phyloP scores from a whole-genome alignment of 2,888 invertebrate species.

The Drosophila histrio region DNA sequence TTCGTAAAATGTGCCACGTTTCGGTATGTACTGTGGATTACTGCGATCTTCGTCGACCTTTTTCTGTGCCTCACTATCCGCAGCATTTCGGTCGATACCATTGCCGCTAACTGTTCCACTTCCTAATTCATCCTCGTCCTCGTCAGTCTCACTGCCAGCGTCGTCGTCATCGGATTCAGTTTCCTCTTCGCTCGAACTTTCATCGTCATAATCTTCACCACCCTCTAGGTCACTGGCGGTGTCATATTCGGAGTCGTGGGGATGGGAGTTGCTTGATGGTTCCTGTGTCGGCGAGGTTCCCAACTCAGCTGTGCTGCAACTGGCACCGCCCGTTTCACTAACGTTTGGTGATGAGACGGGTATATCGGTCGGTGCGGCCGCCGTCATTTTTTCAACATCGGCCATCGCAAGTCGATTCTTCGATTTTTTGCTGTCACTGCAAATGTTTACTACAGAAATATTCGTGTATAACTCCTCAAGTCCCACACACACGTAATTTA shows the following conservation, averaged over 20 bases:
- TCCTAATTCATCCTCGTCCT: constrained; percentile 60
- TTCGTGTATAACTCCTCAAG: constrained; percentile 27
- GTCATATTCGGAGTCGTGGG: constrained; percentile 84
- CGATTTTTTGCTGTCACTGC: constrained; percentile 49
- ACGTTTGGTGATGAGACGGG: constrained; percentile 63
- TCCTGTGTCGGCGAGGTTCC: constrained; percentile 83
- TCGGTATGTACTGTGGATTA: constrained; percentile 98
- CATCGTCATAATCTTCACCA: constrained; percentile 82
- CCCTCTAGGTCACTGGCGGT: constrained; percentile 84
- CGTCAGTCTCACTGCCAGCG: constrained; percentile 71
- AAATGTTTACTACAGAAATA: constrained; percentile 40
- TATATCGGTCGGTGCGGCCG: constrained; percentile 69
- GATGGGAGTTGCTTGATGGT: constrained; percentile 83
- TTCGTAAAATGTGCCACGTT: constrained; percentile 97
- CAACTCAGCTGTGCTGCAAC: constrained; percentile 57
- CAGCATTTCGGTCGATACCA: constrained; percentile 84
- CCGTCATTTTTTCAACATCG: constrained; percentile 82
- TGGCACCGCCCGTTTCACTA: constrained; percentile 50
- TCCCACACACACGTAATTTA: constrained; percentile 23
- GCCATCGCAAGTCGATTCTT: constrained; percentile 76
- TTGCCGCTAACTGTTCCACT: constrained; percentile 88
- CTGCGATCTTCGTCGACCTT: constrained; percentile 96
- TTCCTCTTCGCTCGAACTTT: constrained; percentile 70
- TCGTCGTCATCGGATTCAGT: constrained; percentile 74
- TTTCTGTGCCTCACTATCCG: constrained; percentile 87